Conservation (phyloP, 2,888 invertebrate species). For the Hydraecia micacea region DNA sequence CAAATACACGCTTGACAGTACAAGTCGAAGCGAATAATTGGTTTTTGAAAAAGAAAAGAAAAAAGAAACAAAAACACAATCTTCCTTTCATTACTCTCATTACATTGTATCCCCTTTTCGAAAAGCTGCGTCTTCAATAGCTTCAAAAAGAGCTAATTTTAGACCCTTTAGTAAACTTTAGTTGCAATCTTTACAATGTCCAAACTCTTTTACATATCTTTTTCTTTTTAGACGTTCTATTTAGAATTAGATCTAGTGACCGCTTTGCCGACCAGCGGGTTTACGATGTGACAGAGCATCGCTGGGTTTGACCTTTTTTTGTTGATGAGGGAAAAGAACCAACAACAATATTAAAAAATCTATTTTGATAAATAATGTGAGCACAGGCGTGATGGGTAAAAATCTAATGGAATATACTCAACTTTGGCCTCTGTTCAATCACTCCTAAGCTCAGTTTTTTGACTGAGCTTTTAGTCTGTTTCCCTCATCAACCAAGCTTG, state of each 20-base stretch:
- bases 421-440: background rate
- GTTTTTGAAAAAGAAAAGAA: conserved; percentile 46
- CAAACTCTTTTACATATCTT: conserved; percentile 67
- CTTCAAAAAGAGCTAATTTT: conserved; percentile 49
- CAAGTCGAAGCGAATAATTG: conserved; percentile 42
- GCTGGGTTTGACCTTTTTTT: conserved; percentile 78
- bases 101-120: conserved; percentile 39
- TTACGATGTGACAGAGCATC: conserved; percentile 72
- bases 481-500: conserved; percentile 76
- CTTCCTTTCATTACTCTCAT: conserved; percentile 46
- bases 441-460: background rate
- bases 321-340: conserved; percentile 65
- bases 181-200: conserved; percentile 65
- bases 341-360: background rate
- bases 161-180: conserved; percentile 52
- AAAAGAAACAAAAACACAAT: conserved; percentile 36
- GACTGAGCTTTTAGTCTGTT: conserved; percentile 17
- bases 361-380: background rate
- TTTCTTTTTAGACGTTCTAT: conserved; percentile 74
- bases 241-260: conserved; percentile 75
- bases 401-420: background rate
- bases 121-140: conserved; percentile 51
- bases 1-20: conserved; percentile 48
- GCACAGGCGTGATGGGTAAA: background rate
- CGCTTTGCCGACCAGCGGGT: conserved; percentile 87